A percentile compares a stretch with the other conserved stretches of the same genome.
Conservation (phyloP, 1,140 invertebrate species). For the silkworm (Bombyx mori) region DNA sequence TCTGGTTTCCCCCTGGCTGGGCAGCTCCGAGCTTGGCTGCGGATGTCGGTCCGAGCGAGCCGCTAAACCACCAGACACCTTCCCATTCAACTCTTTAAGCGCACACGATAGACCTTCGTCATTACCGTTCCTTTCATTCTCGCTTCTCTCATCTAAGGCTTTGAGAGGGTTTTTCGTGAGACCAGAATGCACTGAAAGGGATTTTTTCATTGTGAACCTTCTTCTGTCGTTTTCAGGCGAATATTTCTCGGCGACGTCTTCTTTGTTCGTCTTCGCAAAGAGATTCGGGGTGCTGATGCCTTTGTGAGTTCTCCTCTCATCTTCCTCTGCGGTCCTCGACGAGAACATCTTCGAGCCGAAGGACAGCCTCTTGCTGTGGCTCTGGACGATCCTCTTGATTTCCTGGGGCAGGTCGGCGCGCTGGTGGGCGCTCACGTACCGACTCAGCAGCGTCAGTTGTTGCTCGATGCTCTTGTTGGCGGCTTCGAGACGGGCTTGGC, state of each 20-base stretch:
- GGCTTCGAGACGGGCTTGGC: slow-evolving; percentile 46
- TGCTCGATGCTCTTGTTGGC: slow-evolving; percentile 60
- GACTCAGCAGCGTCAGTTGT: slow-evolving; percentile 48
- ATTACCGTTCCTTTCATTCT: slow-evolving; percentile 16
- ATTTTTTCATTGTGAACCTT: slow-evolving; percentile 65
- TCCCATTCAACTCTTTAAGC: slow-evolving; percentile 44
- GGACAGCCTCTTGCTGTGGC: slow-evolving; percentile 52
- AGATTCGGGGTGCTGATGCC: slow-evolving; percentile 59
- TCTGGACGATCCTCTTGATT: slow-evolving; percentile 56
- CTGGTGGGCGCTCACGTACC: slow-evolving; percentile 50
- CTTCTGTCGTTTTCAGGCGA: slow-evolving; percentile 38
- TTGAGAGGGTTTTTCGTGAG: slow-evolving; percentile 46
- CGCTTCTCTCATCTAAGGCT: slow-evolving; percentile 47
- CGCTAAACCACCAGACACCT: slow-evolving; percentile 72
- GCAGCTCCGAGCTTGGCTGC: slow-evolving; percentile 55
- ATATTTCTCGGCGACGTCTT: slow-evolving; percentile 36
- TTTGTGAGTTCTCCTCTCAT: slow-evolving; percentile 40
- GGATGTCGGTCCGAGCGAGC: slow-evolving; percentile 76
- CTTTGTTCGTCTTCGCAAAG: slow-evolving; percentile 50
- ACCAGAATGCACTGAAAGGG: slow-evolving; percentile 63
- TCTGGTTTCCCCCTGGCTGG: slow-evolving; percentile 10
- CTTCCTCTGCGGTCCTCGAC: slow-evolving; percentile 46
- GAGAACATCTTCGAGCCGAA: slow-evolving; percentile 59
- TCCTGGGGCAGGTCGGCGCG: slow-evolving; percentile 55
- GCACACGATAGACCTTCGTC: slow-evolving; percentile 56